Percentiles rank a stretch among this genome's conserved stretches.
phyloP scores from a whole-genome alignment of 2,797 vertebrate genomes.

The Benthosema pterotum region DNA sequence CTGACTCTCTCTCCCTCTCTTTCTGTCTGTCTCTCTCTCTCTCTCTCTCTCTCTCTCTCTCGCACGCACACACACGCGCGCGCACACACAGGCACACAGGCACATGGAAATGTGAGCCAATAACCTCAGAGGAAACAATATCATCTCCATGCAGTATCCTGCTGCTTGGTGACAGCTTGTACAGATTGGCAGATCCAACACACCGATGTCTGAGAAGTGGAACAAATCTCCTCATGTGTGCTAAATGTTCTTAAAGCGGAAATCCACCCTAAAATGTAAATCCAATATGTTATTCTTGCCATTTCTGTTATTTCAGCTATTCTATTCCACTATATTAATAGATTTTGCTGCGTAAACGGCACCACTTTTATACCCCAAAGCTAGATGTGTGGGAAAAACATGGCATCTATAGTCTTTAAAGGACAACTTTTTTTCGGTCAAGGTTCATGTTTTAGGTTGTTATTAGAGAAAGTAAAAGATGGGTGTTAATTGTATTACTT shows the following conservation, averaged over 20 bases:
- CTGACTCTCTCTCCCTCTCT: not conserved
- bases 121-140: not conserved
- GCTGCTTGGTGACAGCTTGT: constrained; percentile 1
- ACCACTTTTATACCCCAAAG: too few relatives aligned
- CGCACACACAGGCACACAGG: not conserved
- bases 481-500: too few relatives aligned
- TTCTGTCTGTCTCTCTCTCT: not conserved
- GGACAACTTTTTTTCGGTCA: too few relatives aligned
- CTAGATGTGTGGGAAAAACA: too few relatives aligned
- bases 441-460: too few relatives aligned
- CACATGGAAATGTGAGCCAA: not conserved
- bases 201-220: constrained; percentile 4
- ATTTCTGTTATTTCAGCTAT: too few relatives aligned
- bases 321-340: too few relatives aligned
- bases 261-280: constrained; percentile 15
- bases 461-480: too few relatives aligned
- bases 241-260: constrained; percentile 5
- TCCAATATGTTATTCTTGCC: constrained; percentile 1
- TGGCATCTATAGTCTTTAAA: too few relatives aligned
- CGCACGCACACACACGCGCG: not conserved
- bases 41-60: not conserved
- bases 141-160: not conserved
- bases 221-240: constrained; percentile 13
- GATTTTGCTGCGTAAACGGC: too few relatives aligned
- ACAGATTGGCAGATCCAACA: constrained; percentile 3